Evolutionary conservation across 2,113 vertebrate species (phyloP).

Genomic region (Micromys minutus): DNA sequence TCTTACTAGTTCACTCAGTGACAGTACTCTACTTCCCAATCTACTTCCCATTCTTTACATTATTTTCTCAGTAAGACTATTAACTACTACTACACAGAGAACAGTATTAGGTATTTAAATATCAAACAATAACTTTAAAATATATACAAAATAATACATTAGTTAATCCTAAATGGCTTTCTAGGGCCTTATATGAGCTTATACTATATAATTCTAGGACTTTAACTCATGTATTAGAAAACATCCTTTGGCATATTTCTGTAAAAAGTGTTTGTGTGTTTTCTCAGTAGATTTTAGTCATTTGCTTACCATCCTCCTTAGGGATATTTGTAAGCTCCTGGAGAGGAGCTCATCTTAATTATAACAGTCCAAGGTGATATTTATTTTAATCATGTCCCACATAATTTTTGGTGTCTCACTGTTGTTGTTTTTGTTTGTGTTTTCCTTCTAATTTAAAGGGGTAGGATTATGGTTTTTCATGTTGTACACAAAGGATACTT

Average conservation of each 20-base stretch:
- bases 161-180: constrained; percentile 5
- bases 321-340: not conserved
- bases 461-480: not conserved
- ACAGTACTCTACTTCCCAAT: constrained; percentile 8
- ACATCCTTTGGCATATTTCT: not conserved
- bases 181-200: not conserved
- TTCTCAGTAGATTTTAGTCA: not conserved
- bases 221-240: not conserved
- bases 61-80: constrained; percentile 1
- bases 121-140: not conserved
- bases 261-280: not conserved
- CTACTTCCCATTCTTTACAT: constrained; percentile 36
- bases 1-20: constrained; percentile 9
- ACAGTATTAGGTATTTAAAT: constrained; percentile 15
- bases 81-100: constrained; percentile 20
- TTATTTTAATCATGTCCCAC: not conserved
- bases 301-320: constrained; percentile 19
- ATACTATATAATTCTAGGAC: constrained; percentile 18
- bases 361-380: not conserved
- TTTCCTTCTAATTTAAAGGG: constrained; percentile 11
- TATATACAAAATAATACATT: not conserved
- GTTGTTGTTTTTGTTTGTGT: not conserved
- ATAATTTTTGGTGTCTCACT: constrained; percentile 6
- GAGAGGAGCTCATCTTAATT: not conserved
- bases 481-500: not conserved